Evolutionary conservation across 2,113 vertebrate genomes (phyloP).

Genomic region (Melanocharis versteri): DNA sequence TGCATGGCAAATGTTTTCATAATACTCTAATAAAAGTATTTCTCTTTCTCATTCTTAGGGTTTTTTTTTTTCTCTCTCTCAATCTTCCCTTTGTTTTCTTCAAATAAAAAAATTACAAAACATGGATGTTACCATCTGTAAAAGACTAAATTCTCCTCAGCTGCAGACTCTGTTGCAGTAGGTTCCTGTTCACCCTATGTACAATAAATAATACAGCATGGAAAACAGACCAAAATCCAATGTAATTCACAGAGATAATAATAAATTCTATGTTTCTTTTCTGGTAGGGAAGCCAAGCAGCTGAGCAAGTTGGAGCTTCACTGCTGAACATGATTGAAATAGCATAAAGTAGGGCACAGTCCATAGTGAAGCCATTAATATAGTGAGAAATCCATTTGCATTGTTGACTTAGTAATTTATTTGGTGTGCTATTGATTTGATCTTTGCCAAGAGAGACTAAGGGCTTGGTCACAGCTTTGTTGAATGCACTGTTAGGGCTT

Average conservation of each 20-base stretch:
- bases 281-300: neutral
- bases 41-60: neutral
- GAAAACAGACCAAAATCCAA: neutral
- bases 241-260: neutral
- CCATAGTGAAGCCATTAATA: neutral
- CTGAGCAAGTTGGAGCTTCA: neutral
- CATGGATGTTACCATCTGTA: neutral
- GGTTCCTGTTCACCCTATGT: neutral
- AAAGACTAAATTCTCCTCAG: slow-evolving; percentile 3
- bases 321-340: slow-evolving; percentile 10
- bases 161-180: neutral
- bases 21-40: slow-evolving; percentile 32
- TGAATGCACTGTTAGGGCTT: neutral
- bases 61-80: neutral
- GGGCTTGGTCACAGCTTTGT: neutral
- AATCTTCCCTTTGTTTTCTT: slow-evolving; percentile 12
- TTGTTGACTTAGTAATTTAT: slow-evolving; percentile 15
- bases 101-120: neutral
- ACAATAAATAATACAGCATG: neutral
- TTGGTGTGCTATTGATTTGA: slow-evolving; percentile 7
- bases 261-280: neutral
- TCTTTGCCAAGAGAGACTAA: neutral
- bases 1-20: slow-evolving; percentile 27
- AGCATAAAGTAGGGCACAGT: neutral
- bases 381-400: neutral